A percentile compares a stretch with the other conserved stretches of the same genome.
These are phyloP conservation scores for Charadrius vociferus DNA, from an alignment of 2,113 vertebrate genomes.

Conservation along the genomic window DNA sequence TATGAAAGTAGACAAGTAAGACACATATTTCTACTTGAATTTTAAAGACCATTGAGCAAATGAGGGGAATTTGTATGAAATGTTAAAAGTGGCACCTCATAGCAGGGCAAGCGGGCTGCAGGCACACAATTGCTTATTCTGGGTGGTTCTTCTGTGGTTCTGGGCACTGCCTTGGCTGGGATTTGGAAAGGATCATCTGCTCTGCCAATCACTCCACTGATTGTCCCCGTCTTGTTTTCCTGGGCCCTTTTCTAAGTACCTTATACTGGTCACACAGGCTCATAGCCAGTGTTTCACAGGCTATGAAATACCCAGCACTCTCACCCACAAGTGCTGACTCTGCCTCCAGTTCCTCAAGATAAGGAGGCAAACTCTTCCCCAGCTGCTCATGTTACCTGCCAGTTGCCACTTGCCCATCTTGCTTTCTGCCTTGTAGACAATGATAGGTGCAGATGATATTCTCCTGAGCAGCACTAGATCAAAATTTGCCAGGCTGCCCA, in stretches of 20 bases:
- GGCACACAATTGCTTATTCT: not conserved
- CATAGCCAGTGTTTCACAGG: not conserved
- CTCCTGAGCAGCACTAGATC: not conserved
- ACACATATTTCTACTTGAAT: not conserved
- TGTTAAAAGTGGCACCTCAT: not conserved
- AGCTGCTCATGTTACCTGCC: not conserved
- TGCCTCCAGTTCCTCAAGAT: not conserved
- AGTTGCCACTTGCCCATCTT: not conserved
- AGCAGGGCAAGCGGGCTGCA: not conserved
- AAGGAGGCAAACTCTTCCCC: not conserved
- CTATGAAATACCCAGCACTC: not conserved
- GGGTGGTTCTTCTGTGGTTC: not conserved
- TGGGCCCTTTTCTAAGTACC: not conserved
- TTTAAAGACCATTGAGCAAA: not conserved
- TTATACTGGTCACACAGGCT: not conserved
- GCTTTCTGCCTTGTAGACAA: not conserved
- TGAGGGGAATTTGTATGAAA: not conserved
- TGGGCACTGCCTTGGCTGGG: not conserved
- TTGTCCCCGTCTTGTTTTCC: not conserved
- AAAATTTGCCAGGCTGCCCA: not conserved
- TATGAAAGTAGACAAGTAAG: slow-evolving; percentile 84
- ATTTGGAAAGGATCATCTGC: not conserved
- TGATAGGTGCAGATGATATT: not conserved
- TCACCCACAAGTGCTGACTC: not conserved
- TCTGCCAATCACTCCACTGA: not conserved